phyloP scores from a whole-genome alignment of 1,140 invertebrate species.

The Oncopeltus fasciatus region DNA sequence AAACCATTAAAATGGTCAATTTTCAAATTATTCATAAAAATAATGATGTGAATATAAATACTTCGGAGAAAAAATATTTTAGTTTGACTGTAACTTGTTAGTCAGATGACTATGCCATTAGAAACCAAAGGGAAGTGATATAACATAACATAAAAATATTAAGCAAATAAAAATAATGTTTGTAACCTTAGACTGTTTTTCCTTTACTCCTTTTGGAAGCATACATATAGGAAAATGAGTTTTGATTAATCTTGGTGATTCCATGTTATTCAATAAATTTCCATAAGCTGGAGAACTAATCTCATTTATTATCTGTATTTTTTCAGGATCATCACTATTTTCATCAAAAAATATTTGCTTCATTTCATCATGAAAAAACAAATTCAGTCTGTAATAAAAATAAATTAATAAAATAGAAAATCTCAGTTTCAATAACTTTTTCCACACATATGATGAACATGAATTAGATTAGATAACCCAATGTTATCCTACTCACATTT shows the following conservation, averaged over 20 bases:
- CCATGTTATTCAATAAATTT: conserved; percentile 27
- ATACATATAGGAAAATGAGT: conserved; percentile 53
- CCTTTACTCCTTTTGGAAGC: conserved; percentile 42
- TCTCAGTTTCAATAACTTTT: background rate
- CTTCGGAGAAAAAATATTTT: no score
- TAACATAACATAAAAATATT: no score
- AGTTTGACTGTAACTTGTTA: no score
- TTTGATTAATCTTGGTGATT: conserved; percentile 46
- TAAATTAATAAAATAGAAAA: conserved; percentile 13
- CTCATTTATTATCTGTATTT: conserved; percentile 12
- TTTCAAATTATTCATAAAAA: no score
- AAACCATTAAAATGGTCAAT: no score
- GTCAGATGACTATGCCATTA: no score
- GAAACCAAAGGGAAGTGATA: no score
- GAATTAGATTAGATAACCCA: no score
- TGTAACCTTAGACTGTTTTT: conserved; percentile 18
- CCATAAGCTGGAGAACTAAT: conserved; percentile 18
- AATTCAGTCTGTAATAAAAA: conserved; percentile 15
- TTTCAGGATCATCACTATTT: conserved; percentile 16
- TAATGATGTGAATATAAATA: no score
- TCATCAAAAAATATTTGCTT: conserved; percentile 20
- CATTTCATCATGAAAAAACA: conserved; percentile 20
- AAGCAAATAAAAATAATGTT: no score
- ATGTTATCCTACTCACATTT: no score
- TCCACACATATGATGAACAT: background rate